Percentiles rank a stretch among this genome's conserved stretches.
Conservation (phyloP, 30 jellyfish, hydroid and myxozoan genomes). For the Chrysaora quinquecirrha region DNA sequence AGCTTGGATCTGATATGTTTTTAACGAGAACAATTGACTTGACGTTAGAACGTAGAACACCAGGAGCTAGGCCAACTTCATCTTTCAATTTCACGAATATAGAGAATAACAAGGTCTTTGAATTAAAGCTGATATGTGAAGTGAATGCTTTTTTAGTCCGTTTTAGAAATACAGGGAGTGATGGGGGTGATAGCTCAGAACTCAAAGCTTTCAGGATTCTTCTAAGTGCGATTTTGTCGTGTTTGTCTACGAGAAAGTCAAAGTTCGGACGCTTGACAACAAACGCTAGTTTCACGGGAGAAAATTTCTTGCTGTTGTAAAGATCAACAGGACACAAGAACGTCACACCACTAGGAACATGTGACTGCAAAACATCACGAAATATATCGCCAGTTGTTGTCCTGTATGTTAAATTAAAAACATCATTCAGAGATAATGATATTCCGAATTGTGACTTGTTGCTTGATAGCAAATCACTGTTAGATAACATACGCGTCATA, state of each 20-base stretch:
- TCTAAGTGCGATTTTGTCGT: slow-evolving; percentile 79
- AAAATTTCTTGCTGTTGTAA: slow-evolving; percentile 13
- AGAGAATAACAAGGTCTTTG: slow-evolving; percentile 73
- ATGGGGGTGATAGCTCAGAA: slow-evolving; percentile 75
- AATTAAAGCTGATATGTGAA: slow-evolving; percentile 89
- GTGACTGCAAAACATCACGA: slow-evolving; percentile 80
- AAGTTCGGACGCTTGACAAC: slow-evolving; percentile 91
- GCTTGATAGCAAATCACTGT: slow-evolving; percentile 77
- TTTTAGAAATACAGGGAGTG: slow-evolving; percentile 82
- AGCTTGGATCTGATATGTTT: slow-evolving; percentile 54
- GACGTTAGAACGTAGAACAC: slow-evolving; percentile 64
- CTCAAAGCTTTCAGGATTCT: slow-evolving; percentile 70
- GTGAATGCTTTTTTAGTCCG: slow-evolving; percentile 88
- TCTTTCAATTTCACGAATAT: slow-evolving; percentile 87
- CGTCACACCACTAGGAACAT: slow-evolving; percentile 95
- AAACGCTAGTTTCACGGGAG: slow-evolving; percentile 87
- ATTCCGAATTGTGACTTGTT: slow-evolving; percentile 73
- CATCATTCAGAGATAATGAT: slow-evolving; percentile 75
- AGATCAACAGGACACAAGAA: slow-evolving; percentile 79
- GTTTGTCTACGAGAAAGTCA: slow-evolving; percentile 90
- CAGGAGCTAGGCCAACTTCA: slow-evolving; percentile 81
- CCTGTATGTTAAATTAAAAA: slow-evolving; percentile 58
- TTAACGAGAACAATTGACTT: slow-evolving; percentile 80
- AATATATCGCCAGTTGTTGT: slow-evolving; percentile 63
- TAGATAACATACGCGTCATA: slow-evolving; percentile 75